These are phyloP conservation scores for Neopelma chrysocephalum DNA, from an alignment of 2,797 vertebrate genomes.

Conservation along the genomic window DNA sequence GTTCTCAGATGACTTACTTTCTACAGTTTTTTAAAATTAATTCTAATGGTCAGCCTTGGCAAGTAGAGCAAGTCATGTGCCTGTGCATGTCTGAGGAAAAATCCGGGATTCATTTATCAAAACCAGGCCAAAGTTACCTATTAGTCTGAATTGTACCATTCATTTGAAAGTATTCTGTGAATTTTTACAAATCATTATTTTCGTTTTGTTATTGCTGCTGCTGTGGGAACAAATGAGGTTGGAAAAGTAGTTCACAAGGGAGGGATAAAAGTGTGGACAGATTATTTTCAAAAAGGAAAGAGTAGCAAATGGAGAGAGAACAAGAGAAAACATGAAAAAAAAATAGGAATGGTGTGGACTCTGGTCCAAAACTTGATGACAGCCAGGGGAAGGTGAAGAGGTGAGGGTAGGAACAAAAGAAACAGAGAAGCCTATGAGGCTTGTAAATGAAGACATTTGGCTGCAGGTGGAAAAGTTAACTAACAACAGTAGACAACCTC, in stretches of 20 bases:
- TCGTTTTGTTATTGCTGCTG: not conserved
- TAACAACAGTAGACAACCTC: not conserved
- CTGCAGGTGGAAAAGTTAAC: not conserved
- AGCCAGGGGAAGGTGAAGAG: not conserved
- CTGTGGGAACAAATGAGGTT: not conserved
- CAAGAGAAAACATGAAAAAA: not conserved
- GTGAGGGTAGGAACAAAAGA: not conserved
- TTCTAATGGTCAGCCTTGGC: not conserved
- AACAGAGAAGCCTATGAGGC: not conserved
- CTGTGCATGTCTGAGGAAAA: not conserved
- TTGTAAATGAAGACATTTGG: constrained; percentile 1
- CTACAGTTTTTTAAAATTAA: not conserved
- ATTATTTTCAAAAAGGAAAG: not conserved
- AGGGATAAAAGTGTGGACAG: not conserved
- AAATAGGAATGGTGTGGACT: fast-evolving
- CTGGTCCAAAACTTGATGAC: not conserved
- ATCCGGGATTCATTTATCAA: not conserved
- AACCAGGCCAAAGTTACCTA: not conserved
- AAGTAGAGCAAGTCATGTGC: not conserved
- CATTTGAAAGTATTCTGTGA: not conserved
- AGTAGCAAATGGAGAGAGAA: not conserved
- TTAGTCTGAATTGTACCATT: not conserved
- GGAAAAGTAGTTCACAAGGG: not conserved
- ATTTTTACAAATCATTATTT: not conserved
- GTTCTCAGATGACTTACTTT: not conserved